Percentiles rank a stretch among this genome's conserved stretches.
phyloP scores from a whole-genome alignment of 1,140 invertebrate species.

The Mycetomoellerius zeteki region DNA sequence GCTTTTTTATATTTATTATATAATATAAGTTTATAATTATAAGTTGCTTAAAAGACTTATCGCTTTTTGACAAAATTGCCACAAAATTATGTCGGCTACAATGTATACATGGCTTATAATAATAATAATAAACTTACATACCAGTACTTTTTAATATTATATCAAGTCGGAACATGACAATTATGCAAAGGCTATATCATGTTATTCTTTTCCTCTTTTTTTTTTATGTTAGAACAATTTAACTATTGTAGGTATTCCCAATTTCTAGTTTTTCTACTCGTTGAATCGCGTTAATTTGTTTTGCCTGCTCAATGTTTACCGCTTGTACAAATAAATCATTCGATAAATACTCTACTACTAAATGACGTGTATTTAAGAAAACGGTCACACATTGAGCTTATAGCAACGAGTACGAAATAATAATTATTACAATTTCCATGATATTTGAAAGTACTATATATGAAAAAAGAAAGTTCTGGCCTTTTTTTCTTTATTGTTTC shows the following conservation, averaged over 20 bases:
- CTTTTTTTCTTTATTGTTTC: not conserved
- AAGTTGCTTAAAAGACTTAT: constrained; percentile 61
- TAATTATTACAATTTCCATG: constrained; percentile 31
- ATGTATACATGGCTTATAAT: constrained; percentile 76
- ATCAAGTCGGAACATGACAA: constrained; percentile 63
- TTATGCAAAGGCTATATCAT: constrained; percentile 73
- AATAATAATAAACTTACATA: constrained; percentile 73
- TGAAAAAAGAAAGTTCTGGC: constrained; percentile 36
- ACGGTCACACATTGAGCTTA: constrained; percentile 33
- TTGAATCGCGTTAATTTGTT: constrained; percentile 32
- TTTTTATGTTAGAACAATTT: constrained; percentile 47
- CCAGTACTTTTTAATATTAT: constrained; percentile 61
- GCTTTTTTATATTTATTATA: constrained; percentile 56
- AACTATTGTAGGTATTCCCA: not conserved
- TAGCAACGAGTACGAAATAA: constrained; percentile 55
- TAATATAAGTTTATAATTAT: constrained; percentile 60
- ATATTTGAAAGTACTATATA: constrained; percentile 61
- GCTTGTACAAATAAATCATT: constrained; percentile 15
- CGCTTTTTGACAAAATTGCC: constrained; percentile 60
- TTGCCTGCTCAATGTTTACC: not conserved
- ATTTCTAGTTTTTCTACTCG: not conserved
- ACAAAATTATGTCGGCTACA: constrained; percentile 62
- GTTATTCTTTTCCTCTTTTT: constrained; percentile 2
- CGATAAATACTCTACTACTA: constrained; percentile 12
- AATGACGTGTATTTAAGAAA: constrained; percentile 42